Conservation (phyloP, 2,888 invertebrate genomes). For the Sarcophaga rosellei region DNA sequence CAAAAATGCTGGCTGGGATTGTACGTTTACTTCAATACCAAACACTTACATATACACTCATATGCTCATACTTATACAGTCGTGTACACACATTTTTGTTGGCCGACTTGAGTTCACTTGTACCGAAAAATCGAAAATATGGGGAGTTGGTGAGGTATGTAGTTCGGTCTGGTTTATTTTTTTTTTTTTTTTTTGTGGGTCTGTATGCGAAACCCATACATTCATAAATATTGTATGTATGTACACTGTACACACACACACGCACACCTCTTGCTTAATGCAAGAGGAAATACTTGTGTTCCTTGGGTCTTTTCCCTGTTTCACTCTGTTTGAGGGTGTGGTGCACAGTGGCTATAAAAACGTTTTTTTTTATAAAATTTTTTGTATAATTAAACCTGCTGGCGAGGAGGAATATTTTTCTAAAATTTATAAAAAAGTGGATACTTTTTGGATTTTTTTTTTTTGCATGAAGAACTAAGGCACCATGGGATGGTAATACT, state of each 20-base stretch:
- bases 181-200: neutral
- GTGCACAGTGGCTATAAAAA: constrained; percentile 14
- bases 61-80: neutral
- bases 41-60: neutral
- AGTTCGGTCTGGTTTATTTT: too few species aligned
- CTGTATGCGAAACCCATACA: too few species aligned
- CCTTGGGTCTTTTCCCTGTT: neutral
- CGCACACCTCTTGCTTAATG: neutral
- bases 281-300: constrained; percentile 16
- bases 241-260: constrained; percentile 3
- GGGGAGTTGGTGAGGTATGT: neutral
- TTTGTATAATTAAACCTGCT: too few species aligned
- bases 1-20: too few species aligned
- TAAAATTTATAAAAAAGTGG: too few species aligned
- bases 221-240: neutral
- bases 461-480: too few species aligned
- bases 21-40: too few species aligned
- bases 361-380: neutral
- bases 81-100: neutral
- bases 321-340: constrained; percentile 29
- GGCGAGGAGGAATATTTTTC: too few species aligned
- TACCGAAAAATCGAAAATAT: neutral
- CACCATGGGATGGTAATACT: too few species aligned
- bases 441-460: too few species aligned
- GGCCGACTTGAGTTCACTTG: constrained; percentile 17